Evolutionary conservation across 30 jellyfish, hydroid and myxozoan genomes (phyloP).

Genomic region (Chrysaora quinquecirrha): DNA sequence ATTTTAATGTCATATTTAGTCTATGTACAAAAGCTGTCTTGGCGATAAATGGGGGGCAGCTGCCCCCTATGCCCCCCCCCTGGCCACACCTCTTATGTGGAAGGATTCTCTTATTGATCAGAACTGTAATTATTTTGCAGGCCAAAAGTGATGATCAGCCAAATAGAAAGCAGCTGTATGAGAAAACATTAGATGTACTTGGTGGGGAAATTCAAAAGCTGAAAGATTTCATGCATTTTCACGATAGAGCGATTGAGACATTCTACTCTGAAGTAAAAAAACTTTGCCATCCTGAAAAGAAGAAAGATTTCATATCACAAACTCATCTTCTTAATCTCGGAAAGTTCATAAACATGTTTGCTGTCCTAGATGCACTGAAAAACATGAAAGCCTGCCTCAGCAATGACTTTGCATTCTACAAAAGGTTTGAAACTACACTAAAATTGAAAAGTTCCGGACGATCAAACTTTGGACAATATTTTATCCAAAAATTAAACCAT

Average conservation of each 20-base stretch:
- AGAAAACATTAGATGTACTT: slow-evolving; percentile 77
- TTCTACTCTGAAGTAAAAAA: slow-evolving; percentile 89
- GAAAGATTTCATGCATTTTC: slow-evolving; percentile 93
- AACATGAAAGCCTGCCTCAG: slow-evolving; percentile 97
- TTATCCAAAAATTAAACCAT: too few species aligned
- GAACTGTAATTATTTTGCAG: too few species aligned
- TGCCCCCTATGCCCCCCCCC: too few species aligned
- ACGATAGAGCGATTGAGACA: slow-evolving; percentile 80
- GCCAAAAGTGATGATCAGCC: slow-evolving; percentile 96
- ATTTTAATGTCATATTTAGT: too few species aligned
- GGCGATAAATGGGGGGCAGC: too few species aligned
- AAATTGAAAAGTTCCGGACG: too few species aligned
- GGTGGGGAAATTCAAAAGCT: slow-evolving; percentile 88
- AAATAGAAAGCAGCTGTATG: slow-evolving; percentile 90
- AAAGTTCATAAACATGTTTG: slow-evolving; percentile 96
- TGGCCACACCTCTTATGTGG: too few species aligned
- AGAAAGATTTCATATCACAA: slow-evolving; percentile 92
- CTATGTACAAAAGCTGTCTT: too few species aligned
- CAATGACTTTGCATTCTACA: slow-evolving; percentile 95
- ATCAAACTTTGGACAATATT: too few species aligned
- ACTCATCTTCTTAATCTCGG: slow-evolving; percentile 93
- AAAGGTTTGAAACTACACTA: slow-evolving; percentile 77
- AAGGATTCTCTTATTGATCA: too few species aligned
- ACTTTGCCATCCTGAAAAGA: slow-evolving; percentile 91
- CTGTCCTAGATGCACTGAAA: slow-evolving; percentile 92